Percentiles rank a stretch among this genome's conserved stretches.
phyloP scores from a whole-genome alignment of 1,140 invertebrate species.

The Drosophila triauraria region DNA sequence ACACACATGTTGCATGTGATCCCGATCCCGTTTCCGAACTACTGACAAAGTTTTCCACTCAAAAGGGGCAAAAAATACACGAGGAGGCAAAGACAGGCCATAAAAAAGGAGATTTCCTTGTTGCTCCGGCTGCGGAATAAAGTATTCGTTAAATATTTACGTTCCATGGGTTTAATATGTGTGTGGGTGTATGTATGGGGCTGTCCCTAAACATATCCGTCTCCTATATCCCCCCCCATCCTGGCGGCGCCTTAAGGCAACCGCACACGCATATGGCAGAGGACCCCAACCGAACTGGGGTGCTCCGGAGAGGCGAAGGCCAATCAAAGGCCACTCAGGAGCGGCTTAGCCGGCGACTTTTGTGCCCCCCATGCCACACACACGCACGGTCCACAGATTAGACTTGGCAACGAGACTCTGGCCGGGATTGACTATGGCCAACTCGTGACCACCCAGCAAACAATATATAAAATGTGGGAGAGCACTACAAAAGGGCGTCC shows the following conservation, averaged over 20 bases:
- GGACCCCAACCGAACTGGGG: neutral
- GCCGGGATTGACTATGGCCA: conserved; percentile 6
- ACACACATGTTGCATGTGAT: conserved; percentile 71
- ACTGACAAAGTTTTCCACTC: conserved; percentile 61
- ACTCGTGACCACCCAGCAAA: conserved; percentile 5
- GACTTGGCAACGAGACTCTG: conserved; percentile 36
- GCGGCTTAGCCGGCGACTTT: conserved; percentile 56
- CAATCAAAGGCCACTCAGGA: conserved; percentile 61
- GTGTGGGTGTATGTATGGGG: neutral
- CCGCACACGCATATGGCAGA: conserved; percentile 37
- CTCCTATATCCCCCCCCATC: neutral
- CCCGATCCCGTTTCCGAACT: neutral
- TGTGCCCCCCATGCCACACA: conserved; percentile 18
- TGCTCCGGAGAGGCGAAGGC: conserved; percentile 12
- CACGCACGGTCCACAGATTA: conserved; percentile 70
- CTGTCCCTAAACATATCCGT: conserved; percentile 18
- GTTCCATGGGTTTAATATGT: conserved; percentile 72
- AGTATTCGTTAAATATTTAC: conserved; percentile 81
- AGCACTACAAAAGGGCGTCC: neutral
- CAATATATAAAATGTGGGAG: conserved; percentile 6
- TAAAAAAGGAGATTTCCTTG: conserved; percentile 54
- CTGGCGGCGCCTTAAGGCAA: conserved; percentile 43
- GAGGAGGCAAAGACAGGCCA: conserved; percentile 29
- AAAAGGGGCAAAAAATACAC: conserved; percentile 11
- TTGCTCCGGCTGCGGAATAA: conserved; percentile 57